Evolutionary conservation across 2,888 invertebrate species (phyloP), one percentile per base, ranked within the genome.

Genomic region (Vesta saturnalis): DNA sequence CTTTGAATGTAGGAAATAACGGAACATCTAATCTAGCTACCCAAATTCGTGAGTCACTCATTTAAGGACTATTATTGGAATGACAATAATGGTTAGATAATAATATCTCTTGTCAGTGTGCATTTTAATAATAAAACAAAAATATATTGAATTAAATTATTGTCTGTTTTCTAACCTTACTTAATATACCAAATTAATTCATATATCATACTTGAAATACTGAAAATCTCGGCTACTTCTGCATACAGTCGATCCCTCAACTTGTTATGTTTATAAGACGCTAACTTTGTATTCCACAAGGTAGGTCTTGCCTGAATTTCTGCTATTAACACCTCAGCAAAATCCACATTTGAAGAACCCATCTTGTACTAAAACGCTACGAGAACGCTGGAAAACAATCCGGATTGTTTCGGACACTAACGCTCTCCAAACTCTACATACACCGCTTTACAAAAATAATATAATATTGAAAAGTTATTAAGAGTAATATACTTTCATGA

Each of bases 121-220:
- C n/a, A n/a, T n/a, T n/a, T n/a, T n/a, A n/a, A n/a, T n/a, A n/a
- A n/a, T n/a, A n/a, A n/a, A n/a, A n/a, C n/a, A n/a, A n/a, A n/a
- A n/a, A 52, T 3, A 52, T 15, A 52, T 52, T 52, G 16, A 52
- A 18, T 15, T 16, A 16, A n/a, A 15, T n/a, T n/a, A n/a, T n/a
- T n/a, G n/a, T n/a, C n/a, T n/a, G n/a, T 10, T 52, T 52, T 52
- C 19, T 18, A 52, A 52, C 52, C 16, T 52, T 10, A 16, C 52
- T 8, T 52, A 15, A 52, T 18, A 52, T 52, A 18, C 30, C 10
- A 52, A 15, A 10, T 18, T 52, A 15, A 52, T 22, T n/a, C n/a
- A n/a, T n/a, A n/a, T n/a, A n/a, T n/a, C 30, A 6, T 56, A 56
- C 56, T 56, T 30, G 56, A 56, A 56, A 57, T 57, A 14, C 30